A percentile compares a stretch with the other conserved stretches of the same genome.
Evolutionary conservation across 2,888 invertebrate species (phyloP).

Genomic region (Pharmacophagus antenor): DNA sequence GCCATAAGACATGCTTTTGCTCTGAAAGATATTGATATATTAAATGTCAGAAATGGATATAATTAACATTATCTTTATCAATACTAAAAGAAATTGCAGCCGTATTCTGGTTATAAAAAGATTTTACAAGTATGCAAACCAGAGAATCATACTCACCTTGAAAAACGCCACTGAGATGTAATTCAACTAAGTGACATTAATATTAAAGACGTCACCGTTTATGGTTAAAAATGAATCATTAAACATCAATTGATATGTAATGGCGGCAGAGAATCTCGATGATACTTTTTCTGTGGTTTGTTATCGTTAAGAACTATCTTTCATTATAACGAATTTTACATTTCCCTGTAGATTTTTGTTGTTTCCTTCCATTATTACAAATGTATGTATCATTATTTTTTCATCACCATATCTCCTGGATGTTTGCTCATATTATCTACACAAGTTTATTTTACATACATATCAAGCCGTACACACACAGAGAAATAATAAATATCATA

Average conservation of each 20-base stretch:
- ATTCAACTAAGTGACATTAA: conserved; percentile 22
- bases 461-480: too few relatives aligned
- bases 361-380: not conserved
- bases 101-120: not conserved
- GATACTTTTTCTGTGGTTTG: not conserved
- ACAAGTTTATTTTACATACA: too few relatives aligned
- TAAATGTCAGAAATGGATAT: not conserved
- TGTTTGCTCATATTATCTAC: too few relatives aligned
- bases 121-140: not conserved
- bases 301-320: not conserved
- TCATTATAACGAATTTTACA: not conserved
- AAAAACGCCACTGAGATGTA: not conserved
- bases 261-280: conserved; percentile 10
- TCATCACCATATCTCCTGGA: too few relatives aligned
- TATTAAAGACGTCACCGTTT: conserved; percentile 31
- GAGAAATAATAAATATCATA: too few relatives aligned
- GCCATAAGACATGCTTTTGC: too few relatives aligned
- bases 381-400: not conserved
- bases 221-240: conserved; percentile 30
- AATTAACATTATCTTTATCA: not conserved
- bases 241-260: conserved; percentile 18
- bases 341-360: too few relatives aligned
- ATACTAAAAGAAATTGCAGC: not conserved
- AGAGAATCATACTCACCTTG: not conserved
- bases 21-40: not conserved